Base-by-base conservation (phyloP, 1,140 invertebrate genomes). In the Zaprionus lachaisei region DNA sequence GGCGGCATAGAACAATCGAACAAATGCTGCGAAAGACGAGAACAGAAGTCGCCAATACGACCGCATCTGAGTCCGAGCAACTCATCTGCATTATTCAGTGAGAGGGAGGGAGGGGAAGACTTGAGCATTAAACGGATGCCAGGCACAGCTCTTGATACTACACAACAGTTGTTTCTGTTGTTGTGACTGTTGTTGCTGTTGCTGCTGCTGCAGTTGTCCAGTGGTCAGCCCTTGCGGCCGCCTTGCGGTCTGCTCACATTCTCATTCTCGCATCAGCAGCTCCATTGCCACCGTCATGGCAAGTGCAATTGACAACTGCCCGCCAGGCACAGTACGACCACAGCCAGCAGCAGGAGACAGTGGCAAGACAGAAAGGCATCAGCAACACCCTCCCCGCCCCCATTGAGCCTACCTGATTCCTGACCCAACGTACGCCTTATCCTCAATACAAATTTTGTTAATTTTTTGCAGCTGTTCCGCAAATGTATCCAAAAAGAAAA, bases 281-380 rank as follows among this genome's bases (percentile, higher is more conserved):
- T 56, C 28, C 60, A 64, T 56, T 24, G 70, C 79, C 60, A 65
- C 55, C 57, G 61, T 24, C 60, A 64, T 51, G 17, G 70, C 79
- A 72, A 81, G 76, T 85, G 83, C 83, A 86, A 77, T 80, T 83
- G 80, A 86, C 79, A 87, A 83, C 68, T 68, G 58, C 47, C 55
- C 63, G 26, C 47, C 55, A 58, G 22, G 26, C 31, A 31, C 57
- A 44, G 58, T 34, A 57, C 51, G 14, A 49, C 41, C 41, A 47
- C 41, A 47, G 54, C 20, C 34, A 57, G 85, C 82, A 83, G 67
- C 82, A 38, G 66, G 51, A 68, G 57, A 38, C 63, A 38, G 60
- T 24, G 63, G 7, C 28, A 9, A 24, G 63, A 31, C 28, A 31
- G 28, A 2, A 7, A 22, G n/a, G 55, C 44, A 60, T 38, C 28